Evolutionary conservation across 1,140 invertebrate species (phyloP).

Genomic region (Ganaspis sp.): DNA sequence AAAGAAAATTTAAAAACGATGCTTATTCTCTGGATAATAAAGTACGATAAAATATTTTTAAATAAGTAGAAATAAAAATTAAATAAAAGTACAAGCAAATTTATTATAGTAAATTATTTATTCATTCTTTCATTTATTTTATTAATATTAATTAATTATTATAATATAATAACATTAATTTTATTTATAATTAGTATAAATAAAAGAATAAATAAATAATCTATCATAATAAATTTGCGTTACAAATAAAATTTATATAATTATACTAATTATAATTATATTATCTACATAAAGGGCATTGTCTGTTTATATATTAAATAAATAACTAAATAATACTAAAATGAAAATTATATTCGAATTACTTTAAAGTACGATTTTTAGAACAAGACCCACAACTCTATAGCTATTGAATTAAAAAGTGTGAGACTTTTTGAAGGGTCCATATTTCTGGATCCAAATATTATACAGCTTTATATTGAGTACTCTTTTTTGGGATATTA

Average conservation of each 20-base stretch:
- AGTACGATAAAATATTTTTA: slow-evolving; percentile 1
- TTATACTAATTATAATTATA: no score
- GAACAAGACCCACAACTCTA: neutral
- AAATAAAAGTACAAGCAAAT: neutral
- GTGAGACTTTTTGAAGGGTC: slow-evolving; percentile 53
- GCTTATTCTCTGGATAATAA: neutral
- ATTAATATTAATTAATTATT: no score
- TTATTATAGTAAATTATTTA: no score
- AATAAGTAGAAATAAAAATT: neutral
- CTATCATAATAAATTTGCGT: no score
- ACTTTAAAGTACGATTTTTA: neutral
- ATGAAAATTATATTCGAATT: slow-evolving; percentile 33
- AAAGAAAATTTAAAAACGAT: neutral
- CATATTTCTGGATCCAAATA: slow-evolving; percentile 40
- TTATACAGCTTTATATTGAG: slow-evolving; percentile 57
- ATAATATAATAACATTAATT: neutral
- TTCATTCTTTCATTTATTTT: no score
- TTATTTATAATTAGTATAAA: neutral
- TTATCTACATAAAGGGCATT: no score
- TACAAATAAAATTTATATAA: no score
- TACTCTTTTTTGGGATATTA: slow-evolving; percentile 59
- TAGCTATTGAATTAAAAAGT: slow-evolving; percentile 56
- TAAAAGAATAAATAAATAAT: no score
- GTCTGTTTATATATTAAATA: no score
- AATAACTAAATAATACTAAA: no score